phyloP scores from a whole-genome alignment of 2,797 vertebrate species.

The Nothura maculosa region DNA sequence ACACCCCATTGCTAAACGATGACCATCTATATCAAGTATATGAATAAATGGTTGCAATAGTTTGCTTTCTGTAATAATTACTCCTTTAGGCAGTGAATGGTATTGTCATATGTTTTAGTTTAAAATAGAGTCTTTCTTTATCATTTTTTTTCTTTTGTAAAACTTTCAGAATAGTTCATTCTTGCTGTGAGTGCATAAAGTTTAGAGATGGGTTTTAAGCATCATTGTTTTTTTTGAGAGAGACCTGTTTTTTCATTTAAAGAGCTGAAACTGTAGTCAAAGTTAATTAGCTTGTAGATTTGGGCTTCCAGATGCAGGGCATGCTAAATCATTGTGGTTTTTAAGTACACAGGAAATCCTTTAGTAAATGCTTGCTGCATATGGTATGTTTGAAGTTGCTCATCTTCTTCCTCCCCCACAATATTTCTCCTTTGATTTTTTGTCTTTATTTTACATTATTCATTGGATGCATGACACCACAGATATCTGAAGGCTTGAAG shows the following conservation, averaged over 20 bases:
- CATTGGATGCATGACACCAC: conserved; percentile 23
- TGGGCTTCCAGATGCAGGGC: conserved; percentile 70
- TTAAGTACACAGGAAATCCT: conserved; percentile 75
- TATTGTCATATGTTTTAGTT: conserved; percentile 10
- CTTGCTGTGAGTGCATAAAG: not conserved
- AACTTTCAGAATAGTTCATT: not conserved
- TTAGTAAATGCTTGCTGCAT: conserved; percentile 48
- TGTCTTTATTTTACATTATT: conserved; percentile 43
- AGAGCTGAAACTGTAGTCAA: conserved; percentile 32
- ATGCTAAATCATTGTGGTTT: conserved; percentile 53
- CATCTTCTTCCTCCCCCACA: not conserved
- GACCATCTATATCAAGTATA: not conserved
- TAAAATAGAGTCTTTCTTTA: not conserved
- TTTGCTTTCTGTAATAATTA: not conserved
- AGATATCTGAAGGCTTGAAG: conserved; percentile 41
- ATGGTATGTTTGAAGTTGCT: conserved; percentile 73
- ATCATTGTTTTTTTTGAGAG: conserved; percentile 54
- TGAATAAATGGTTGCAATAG: not conserved
- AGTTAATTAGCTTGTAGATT: conserved; percentile 33
- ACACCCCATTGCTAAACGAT: not conserved
- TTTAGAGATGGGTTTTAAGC: conserved; percentile 54
- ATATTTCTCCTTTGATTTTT: conserved; percentile 34
- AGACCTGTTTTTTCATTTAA: conserved; percentile 70
- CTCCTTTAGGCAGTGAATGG: not conserved
- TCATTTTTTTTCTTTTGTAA: not conserved